Base-by-base conservation (phyloP, 2,113 vertebrate species). In the Toxotes chatareus region DNA sequence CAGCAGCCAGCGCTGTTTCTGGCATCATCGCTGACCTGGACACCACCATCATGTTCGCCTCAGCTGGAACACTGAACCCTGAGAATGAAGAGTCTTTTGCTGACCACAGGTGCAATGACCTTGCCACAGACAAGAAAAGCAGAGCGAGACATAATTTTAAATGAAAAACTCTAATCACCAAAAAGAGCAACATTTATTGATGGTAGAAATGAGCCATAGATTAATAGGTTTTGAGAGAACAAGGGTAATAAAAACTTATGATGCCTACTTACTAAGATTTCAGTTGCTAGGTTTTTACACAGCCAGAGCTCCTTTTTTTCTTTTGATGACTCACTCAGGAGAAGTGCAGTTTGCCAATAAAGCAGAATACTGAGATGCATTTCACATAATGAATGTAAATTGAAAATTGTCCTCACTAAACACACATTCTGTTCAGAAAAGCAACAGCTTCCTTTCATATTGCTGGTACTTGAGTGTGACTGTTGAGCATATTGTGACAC, bases 31-130 rank as follows among this genome's bases (percentile, higher is more conserved):
- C 97, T 1, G 99, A 99, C 92, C 95, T 99, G 80, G 99, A 99
- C 92, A 99, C 99, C 67, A 99, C 99, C 74, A 99, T 99, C 94
- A 99, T 99, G 99, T 99, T 99, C 57, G 99, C 99, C 27, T 98
- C 99, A 0, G 98, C 99, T 4, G 99, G 99, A 76, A 99, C 98
- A 0, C 96, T 99, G 56, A 97, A 97, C 7, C 96, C 99, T 0
- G 98, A 99, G 90, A 98, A 99, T 80, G 98, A 98, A 0, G 99
- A 99, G 88, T 97, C 97, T 0, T 99, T 99, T 7, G 99, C 99
- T 7, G 97, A 99, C 84, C 99, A 99, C 95, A 98, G 99, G 99
- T 99, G 70, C 84, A 66, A 46, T 67, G 62, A 80, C 78, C 68
- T 13, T 17, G 27, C 1, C 10, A 12, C 61, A 47, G 34, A 49